Evolutionary conservation across 2,888 invertebrate genomes (phyloP).

Genomic region (Galerucella pusilla): DNA sequence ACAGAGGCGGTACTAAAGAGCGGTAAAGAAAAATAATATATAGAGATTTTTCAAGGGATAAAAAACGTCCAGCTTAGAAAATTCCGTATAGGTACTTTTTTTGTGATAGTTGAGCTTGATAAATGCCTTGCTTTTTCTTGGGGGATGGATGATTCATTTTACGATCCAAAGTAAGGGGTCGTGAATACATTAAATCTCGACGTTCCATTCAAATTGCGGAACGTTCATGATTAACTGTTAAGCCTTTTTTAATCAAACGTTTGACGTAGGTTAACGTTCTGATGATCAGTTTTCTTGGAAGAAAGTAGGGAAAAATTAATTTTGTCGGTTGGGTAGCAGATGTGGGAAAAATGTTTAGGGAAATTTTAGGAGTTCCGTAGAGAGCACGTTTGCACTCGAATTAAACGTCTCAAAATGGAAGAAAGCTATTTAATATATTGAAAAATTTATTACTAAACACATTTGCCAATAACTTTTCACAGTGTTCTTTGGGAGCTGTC

Average conservation of each 20-base stretch:
- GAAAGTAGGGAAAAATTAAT: no score
- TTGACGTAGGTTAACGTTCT: no score
- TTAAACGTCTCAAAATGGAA: no score
- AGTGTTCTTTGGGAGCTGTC: no score
- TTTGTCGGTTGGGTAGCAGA: no score
- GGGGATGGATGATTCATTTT: constrained; percentile 5
- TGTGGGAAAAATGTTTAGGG: no score
- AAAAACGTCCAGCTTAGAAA: background rate
- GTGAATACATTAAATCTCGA: constrained; percentile 2
- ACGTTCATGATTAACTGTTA: background rate
- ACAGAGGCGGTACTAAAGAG: constrained; percentile 8
- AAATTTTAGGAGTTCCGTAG: no score
- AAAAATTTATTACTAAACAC: no score
- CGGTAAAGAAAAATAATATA: constrained; percentile 19
- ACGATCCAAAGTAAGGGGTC: background rate
- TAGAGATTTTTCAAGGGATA: constrained; percentile 21
- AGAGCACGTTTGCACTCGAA: no score
- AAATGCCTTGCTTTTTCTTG: background rate
- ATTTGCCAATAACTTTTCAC: no score
- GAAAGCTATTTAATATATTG: no score
- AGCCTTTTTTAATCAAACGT: background rate
- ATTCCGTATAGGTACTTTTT: background rate
- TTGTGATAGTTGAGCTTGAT: constrained; percentile 5
- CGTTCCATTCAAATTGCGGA: background rate
- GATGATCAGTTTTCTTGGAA: no score